Base-by-base conservation (phyloP, 2,888 invertebrate genomes). In the Ariolimax columbianus region DNA sequence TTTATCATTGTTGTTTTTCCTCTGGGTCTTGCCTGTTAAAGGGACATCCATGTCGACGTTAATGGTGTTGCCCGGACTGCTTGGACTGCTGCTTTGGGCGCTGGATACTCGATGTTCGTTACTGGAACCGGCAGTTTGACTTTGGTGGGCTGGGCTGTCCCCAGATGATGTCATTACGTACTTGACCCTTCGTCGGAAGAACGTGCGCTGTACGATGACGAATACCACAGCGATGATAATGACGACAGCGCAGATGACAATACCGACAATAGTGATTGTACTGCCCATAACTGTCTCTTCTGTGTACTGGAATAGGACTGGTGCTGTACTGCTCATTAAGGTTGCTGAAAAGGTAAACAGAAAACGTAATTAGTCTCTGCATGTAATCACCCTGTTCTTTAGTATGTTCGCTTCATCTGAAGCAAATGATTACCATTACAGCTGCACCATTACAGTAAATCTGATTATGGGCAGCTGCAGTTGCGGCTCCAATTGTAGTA, bases 201-300 rank as follows among this genome's bases (percentile, higher is more conserved):
- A 90, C 14, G 89, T 82, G 59, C 90, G 90, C 85, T 93, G 91
- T 81, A 92, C 90, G 38, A 92, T 84, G 63, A 91, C 92, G 82
- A 92, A 91, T 36, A 88, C 88, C 26, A 91, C 77, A 68, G 91
- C 90, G 40, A 90, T 90, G 19, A 92, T 72, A 43, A 93, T 87
- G 80, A 92, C 90, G 55, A 92, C 81, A 26, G 88, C 90, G 86
- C 93, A 93, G 75, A 93, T 85, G n/a, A 88, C 88, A 40, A 93
- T 92, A 0, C 93, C 93, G 4, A 92, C 91, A 30, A 92, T 90
- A 47, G 93, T 92, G 23, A 93, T 91, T 0, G 90, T 90, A 83
- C 90, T 92, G 83, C 91, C 90, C 92, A 93, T 91, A 26, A 91
- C 89, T 0, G 86, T 78, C 40, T 86, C 59, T 80, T 86, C 63